A percentile compares a stretch with the other conserved stretches of the same genome.
Evolutionary conservation across 2,888 invertebrate genomes (phyloP).

Genomic region (Chouioia cunea): DNA sequence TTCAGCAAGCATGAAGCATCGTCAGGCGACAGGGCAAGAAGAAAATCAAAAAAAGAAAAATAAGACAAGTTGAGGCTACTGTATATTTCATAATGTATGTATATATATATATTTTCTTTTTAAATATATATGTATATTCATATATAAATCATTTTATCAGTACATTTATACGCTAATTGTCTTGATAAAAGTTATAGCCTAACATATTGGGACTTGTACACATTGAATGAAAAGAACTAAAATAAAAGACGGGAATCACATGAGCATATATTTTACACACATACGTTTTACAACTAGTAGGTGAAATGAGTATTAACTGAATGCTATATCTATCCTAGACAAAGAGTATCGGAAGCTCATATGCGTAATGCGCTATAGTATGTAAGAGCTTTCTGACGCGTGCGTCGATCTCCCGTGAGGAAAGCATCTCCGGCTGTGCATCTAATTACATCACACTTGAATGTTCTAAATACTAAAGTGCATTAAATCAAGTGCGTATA

Average conservation of each 20-base stretch:
- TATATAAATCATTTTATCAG: no score
- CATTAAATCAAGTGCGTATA: constrained; percentile 17
- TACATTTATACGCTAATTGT: no score
- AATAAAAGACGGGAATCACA: no score
- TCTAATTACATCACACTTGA: constrained; percentile 22
- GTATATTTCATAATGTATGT: constrained; percentile 8
- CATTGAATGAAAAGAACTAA: background rate
- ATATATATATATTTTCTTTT: constrained; percentile 7
- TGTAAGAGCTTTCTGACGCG: constrained; percentile 34
- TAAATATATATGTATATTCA: background rate
- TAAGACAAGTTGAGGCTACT: constrained; percentile 67
- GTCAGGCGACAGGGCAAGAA: constrained; percentile 69
- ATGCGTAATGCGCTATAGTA: constrained; percentile 6
- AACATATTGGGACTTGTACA: no score
- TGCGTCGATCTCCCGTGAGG: constrained; percentile 46
- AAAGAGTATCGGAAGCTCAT: constrained; percentile 13
- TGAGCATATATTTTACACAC: no score
- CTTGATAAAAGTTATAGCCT: no score
- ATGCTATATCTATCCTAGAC: background rate
- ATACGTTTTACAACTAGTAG: constrained; percentile 13
- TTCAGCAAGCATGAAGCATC: constrained; percentile 70
- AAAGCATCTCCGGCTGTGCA: constrained; percentile 41
- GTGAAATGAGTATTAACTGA: constrained; percentile 18
- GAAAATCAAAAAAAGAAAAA: constrained; percentile 69
- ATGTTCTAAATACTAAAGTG: constrained; percentile 14